phyloP scores from a whole-genome alignment of 1,140 invertebrate species.

The Megathymus violae region DNA sequence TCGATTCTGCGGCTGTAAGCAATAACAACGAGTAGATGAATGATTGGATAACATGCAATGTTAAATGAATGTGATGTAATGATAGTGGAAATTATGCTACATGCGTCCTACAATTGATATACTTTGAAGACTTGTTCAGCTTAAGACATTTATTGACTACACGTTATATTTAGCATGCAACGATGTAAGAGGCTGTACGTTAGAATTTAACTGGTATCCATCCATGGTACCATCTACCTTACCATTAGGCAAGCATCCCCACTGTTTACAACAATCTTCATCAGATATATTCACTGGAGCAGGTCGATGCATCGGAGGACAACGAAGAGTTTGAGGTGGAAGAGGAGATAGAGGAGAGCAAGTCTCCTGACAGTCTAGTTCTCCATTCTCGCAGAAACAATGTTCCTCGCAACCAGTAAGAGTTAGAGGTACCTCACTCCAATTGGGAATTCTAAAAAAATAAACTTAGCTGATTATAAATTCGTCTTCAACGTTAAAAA shows the following conservation, averaged over 20 bases:
- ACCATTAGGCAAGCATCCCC: constrained; percentile 85
- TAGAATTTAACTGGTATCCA: not conserved
- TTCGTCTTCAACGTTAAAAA: no score
- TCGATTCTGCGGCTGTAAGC: constrained; percentile 67
- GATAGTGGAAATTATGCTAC: constrained; percentile 8
- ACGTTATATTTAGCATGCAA: constrained; percentile 14
- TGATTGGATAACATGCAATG: constrained; percentile 45
- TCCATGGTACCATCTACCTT: constrained; percentile 43
- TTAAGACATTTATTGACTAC: not conserved
- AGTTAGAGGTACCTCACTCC: constrained; percentile 86
- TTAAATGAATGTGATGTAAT: constrained; percentile 14
- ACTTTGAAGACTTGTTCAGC: constrained; percentile 1
- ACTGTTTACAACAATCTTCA: constrained; percentile 91
- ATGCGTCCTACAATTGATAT: constrained; percentile 22
- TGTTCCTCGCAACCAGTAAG: constrained; percentile 91
- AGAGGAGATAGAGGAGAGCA: constrained; percentile 90
- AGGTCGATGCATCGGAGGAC: constrained; percentile 86
- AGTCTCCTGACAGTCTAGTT: constrained; percentile 91
- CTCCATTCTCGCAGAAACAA: constrained; percentile 94
- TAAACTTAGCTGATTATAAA: not conserved
- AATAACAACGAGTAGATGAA: constrained; percentile 57
- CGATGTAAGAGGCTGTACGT: not conserved
- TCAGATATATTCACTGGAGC: constrained; percentile 88
- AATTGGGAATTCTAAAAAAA: constrained; percentile 85
- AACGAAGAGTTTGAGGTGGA: constrained; percentile 89